phyloP scores from a whole-genome alignment of 2,797 vertebrate genomes.

The Melanotaenia boesemani region DNA sequence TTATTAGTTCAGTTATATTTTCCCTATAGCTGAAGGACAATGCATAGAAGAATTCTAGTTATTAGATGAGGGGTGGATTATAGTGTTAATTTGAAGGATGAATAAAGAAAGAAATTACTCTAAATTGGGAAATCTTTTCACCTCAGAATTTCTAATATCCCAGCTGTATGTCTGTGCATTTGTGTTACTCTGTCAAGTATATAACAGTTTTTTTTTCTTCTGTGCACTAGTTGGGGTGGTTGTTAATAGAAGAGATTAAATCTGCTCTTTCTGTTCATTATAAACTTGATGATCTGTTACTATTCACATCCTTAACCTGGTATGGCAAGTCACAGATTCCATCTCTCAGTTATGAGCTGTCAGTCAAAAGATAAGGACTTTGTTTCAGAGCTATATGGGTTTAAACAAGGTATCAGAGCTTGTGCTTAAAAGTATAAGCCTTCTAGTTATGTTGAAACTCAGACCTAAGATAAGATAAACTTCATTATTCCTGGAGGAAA shows the following conservation, averaged over 20 bases:
- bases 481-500: too few relatives aligned
- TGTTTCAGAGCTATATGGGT: slow-evolving; percentile 27
- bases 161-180: background rate
- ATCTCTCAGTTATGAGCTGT: slow-evolving; percentile 46
- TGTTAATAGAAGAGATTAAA: slow-evolving; percentile 52
- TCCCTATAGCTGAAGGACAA: background rate
- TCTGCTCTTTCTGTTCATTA: slow-evolving; percentile 34
- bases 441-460: slow-evolving; percentile 19
- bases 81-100: background rate
- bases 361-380: slow-evolving; percentile 34
- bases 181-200: slow-evolving; percentile 4
- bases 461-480: background rate
- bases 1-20: background rate
- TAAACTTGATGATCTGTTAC: slow-evolving; percentile 45
- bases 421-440: slow-evolving; percentile 14
- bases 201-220: slow-evolving; percentile 11
- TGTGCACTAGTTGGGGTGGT: slow-evolving; percentile 26
- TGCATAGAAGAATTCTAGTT: background rate
- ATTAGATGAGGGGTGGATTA: background rate
- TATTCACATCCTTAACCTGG: slow-evolving; percentile 45
- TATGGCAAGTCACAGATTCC: slow-evolving; percentile 41
- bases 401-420: slow-evolving; percentile 28
- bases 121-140: background rate
- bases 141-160: slow-evolving; percentile 18
- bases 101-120: background rate